Percentiles rank a stretch among this genome's conserved stretches.
Evolutionary conservation across 2,888 invertebrate genomes (phyloP).

Genomic region (Leistus spinibarbis): DNA sequence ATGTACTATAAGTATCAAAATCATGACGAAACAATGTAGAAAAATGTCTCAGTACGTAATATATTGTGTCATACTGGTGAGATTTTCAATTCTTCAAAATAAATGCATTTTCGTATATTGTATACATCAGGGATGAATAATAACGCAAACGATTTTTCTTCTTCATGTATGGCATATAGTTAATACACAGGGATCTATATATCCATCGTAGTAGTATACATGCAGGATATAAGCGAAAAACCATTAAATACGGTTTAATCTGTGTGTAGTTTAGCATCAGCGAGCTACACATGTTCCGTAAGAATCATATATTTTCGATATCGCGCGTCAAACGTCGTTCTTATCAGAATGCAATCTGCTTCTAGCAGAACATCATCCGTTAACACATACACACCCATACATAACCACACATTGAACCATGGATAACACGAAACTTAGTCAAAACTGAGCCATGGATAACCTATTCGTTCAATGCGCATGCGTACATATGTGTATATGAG

Average conservation of each 20-base stretch:
- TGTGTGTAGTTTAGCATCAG: neutral
- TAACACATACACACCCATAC: neutral
- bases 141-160: neutral
- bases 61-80: no score
- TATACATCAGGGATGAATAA: no score
- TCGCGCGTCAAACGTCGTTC: neutral
- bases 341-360: conserved; percentile 1
- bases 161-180: neutral
- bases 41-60: no score
- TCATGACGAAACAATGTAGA: no score
- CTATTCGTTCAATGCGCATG: neutral
- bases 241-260: neutral
- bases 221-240: neutral
- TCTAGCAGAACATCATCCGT: neutral
- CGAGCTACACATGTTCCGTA: neutral
- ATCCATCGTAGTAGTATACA: neutral
- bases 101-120: no score
- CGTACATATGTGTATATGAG: neutral
- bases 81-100: no score
- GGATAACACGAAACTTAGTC: neutral
- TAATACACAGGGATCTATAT: no score
- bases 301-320: conserved; percentile 9
- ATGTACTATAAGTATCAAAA: no score
- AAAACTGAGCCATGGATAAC: no score
- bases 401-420: neutral